Evolutionary conservation across 1,140 invertebrate species (phyloP).

Genomic region (Cherax quadricarinatus): DNA sequence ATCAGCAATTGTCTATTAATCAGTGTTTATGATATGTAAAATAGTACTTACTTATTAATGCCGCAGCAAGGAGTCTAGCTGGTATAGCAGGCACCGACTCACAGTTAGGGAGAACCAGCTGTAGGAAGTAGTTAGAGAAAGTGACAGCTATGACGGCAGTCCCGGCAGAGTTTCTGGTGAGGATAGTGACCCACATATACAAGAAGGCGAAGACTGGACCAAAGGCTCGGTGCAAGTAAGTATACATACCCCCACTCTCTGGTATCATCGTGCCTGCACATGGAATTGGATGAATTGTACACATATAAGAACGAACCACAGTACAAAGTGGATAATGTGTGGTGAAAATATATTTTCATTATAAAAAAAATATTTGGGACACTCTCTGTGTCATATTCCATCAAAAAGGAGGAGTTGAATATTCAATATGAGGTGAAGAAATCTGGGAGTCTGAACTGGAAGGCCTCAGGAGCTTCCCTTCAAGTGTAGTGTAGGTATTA

Average conservation of each 20-base stretch:
- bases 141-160: slow-evolving; percentile 94
- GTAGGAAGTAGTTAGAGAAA: slow-evolving; percentile 91
- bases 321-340: background rate
- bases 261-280: slow-evolving; percentile 80
- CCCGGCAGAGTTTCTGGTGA: slow-evolving; percentile 86
- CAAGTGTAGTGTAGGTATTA: no score
- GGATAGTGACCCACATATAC: slow-evolving; percentile 91
- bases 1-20: no score
- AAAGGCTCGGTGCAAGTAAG: slow-evolving; percentile 93
- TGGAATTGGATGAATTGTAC: no score
- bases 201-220: slow-evolving; percentile 96
- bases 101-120: slow-evolving; percentile 89
- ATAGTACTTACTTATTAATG: slow-evolving; percentile 84
- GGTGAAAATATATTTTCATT: no score
- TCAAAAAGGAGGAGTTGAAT: no score
- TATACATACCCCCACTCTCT: slow-evolving; percentile 95
- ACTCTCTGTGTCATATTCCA: no score
- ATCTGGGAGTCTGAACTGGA: no score
- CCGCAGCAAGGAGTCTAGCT: slow-evolving; percentile 84
- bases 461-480: no score
- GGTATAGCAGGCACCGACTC: slow-evolving; percentile 78
- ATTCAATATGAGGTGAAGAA: no score
- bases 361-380: no score
- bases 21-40: no score
- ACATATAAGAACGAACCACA: background rate